Percentiles rank a stretch among this genome's conserved stretches.
phyloP scores from a whole-genome alignment of 2,888 invertebrate species.

The Rapana venosa region DNA sequence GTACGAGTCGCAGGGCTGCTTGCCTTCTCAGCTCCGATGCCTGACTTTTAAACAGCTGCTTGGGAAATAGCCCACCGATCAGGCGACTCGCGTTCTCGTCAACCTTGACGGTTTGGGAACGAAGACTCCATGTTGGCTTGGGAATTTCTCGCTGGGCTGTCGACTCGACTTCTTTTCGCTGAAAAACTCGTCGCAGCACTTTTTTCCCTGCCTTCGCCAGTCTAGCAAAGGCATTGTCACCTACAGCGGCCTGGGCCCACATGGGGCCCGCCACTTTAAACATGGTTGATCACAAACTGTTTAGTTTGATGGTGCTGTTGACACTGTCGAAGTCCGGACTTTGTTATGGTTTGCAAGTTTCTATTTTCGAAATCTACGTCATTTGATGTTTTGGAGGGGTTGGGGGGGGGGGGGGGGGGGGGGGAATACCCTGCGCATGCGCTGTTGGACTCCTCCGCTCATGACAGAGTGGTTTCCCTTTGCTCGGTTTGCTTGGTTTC shows the following conservation, averaged over 20 bases:
- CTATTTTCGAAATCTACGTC: not conserved
- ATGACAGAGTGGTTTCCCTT: not conserved
- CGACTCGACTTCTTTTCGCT: conserved; percentile 13
- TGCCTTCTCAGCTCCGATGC: conserved; percentile 56
- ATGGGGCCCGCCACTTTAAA: conserved; percentile 47
- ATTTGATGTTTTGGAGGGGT: not conserved
- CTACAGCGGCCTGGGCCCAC: conserved; percentile 47
- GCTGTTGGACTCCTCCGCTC: not conserved
- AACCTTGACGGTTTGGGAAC: not conserved
- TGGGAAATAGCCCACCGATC: conserved; percentile 49
- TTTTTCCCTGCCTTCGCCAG: conserved; percentile 42
- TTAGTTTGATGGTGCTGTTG: not conserved
- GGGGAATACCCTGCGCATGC: not conserved
- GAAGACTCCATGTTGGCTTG: conserved; percentile 30
- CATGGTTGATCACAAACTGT: not conserved
- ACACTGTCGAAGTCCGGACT: not conserved
- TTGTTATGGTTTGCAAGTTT: not conserved
- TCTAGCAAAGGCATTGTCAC: conserved; percentile 36
- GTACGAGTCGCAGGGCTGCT: conserved; percentile 56
- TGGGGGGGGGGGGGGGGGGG: no score
- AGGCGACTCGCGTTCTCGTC: conserved; percentile 15
- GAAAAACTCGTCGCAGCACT: conserved; percentile 40
- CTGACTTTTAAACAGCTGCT: conserved; percentile 51
- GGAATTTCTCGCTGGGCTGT: conserved; percentile 13
- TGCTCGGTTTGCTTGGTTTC: not conserved